Evolutionary conservation across 2,888 invertebrate genomes (phyloP).

Genomic region (Agrotis exclamationis): DNA sequence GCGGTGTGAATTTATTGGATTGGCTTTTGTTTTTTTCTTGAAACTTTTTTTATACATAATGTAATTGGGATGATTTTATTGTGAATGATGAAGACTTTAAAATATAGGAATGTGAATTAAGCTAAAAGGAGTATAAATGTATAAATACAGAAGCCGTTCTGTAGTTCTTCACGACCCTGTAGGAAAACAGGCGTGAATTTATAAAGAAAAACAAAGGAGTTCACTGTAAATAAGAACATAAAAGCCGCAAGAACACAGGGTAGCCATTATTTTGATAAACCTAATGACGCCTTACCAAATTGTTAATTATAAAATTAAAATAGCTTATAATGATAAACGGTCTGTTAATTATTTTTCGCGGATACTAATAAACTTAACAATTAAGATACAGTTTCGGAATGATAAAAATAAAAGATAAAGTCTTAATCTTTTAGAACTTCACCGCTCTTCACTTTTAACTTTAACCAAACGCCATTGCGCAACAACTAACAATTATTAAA

Average conservation of each 20-base stretch:
- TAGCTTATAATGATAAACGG: background rate
- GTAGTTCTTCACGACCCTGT: too few relatives aligned
- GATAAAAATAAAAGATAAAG: background rate
- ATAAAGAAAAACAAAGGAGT: background rate
- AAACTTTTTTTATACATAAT: background rate
- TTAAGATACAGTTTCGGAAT: background rate
- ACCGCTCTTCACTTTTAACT: conserved; percentile 28
- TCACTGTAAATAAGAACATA: too few relatives aligned
- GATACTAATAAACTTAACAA: conserved; percentile 21
- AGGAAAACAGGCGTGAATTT: too few relatives aligned
- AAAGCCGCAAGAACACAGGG: background rate
- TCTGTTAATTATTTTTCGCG: background rate
- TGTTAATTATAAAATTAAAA: background rate
- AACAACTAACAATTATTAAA: conserved; percentile 79
- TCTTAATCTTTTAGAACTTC: background rate
- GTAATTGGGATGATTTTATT: background rate
- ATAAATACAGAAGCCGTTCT: background rate
- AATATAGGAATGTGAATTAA: background rate
- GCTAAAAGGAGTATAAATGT: too few relatives aligned
- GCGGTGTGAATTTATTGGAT: conserved; percentile 59
- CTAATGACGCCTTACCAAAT: background rate
- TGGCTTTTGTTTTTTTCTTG: background rate
- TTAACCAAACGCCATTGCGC: conserved; percentile 65
- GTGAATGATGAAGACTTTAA: background rate
- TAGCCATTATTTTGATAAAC: background rate